A percentile compares a stretch with the other conserved stretches of the same genome.
phyloP scores from a whole-genome alignment of 2,113 vertebrate species.

The Lophotis ruficrista region DNA sequence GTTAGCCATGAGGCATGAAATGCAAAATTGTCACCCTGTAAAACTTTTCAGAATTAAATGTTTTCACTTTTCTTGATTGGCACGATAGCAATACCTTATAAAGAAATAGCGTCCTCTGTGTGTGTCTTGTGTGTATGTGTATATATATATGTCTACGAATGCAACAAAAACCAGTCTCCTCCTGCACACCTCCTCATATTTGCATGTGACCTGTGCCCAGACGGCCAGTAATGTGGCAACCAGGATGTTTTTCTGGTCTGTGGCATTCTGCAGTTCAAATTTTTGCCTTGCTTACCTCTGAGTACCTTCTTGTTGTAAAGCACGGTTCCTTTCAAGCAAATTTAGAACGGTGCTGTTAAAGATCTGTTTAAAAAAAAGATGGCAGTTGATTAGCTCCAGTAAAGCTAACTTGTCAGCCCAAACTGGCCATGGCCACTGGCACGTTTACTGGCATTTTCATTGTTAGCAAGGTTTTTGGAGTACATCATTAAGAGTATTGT shows the following conservation, averaged over 20 bases:
- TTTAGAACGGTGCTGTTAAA: background rate
- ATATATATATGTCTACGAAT: background rate
- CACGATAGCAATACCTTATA: background rate
- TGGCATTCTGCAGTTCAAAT: background rate
- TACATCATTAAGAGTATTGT: background rate
- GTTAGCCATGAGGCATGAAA: background rate
- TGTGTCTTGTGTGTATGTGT: background rate
- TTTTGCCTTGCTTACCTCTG: background rate
- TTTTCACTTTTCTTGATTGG: background rate
- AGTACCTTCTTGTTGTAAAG: background rate
- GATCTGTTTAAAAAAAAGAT: background rate
- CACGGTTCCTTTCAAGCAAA: background rate
- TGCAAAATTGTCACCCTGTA: background rate
- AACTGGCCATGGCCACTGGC: background rate
- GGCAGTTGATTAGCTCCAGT: background rate
- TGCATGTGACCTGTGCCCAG: background rate
- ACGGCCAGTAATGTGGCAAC: background rate
- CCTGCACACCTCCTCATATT: background rate
- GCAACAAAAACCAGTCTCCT: background rate
- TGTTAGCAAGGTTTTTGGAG: background rate
- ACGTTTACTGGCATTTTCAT: background rate
- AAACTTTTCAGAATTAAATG: background rate
- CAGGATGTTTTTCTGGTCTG: background rate
- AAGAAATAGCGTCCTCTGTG: background rate
- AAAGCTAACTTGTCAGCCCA: background rate